Base-by-base conservation (phyloP, 2,888 invertebrate species). In the Sesia apiformis region DNA sequence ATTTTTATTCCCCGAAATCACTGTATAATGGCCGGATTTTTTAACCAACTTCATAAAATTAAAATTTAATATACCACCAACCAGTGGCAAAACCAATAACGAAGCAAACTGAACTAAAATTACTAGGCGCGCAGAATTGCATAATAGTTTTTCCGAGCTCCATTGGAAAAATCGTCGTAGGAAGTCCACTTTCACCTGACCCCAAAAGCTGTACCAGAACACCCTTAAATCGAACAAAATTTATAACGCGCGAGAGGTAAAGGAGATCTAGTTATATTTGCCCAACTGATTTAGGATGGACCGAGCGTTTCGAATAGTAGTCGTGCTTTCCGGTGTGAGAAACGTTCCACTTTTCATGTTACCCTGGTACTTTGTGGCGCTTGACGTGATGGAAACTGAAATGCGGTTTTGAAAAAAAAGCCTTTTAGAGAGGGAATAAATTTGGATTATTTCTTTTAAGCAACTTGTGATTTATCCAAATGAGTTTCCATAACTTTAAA, bases 311-410 rank as follows among this genome's bases (percentile, higher is more conserved):
- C 65, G 65, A 69, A 70, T 70, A 66, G 64, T 58, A 60, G 60
- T 60, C 69, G 64, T 67, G 66, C 64, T 72, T 71, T 70, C 66
- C 67, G 69, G 66, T 68, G 67, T 68, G 66, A 69, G 68, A 64
- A 70, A 64, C 66, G 62, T 65, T 64, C 61, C 67, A 65, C 66
- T 67, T 70, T 70, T 70, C 65, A 70, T 73, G 70, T 67, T 61
- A 57, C 53, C 69, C 70, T 70, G 66, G 67, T 71, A 68, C 61
- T 63, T 63, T 55, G 59, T 55, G 63, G 60, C 57, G 51, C 62
- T 61, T 57, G 60, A 61, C 56, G 58, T 55, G 57, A 58, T 61
- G 58, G 58, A 66, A 69, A 67, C 63, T 55, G 60, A 57, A 64
- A 65, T 70, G 58, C 58, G 23, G 23, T 23, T 23, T 23, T 23